A percentile compares a stretch with the other conserved stretches of the same genome.
phyloP scores from a whole-genome alignment of 1,140 invertebrate species.

The Paraescarpia echinospica region DNA sequence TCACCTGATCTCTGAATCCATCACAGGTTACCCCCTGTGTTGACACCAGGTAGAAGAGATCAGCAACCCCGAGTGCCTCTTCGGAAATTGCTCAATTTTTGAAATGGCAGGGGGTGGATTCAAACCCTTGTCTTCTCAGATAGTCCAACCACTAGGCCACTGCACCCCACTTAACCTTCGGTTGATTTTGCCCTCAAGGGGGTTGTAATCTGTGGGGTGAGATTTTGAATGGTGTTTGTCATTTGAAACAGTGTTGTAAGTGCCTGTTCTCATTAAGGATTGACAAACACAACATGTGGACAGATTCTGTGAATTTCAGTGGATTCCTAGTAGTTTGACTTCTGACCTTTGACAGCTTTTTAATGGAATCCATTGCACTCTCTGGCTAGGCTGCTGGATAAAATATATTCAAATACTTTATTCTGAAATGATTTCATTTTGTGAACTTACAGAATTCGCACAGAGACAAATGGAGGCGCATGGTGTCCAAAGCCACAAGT shows the following conservation, averaged over 20 bases:
- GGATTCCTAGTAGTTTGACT: neutral
- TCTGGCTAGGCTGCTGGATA: neutral
- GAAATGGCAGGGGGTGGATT: neutral
- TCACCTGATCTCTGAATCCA: no score
- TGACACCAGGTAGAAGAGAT: no score
- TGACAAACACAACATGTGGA: neutral
- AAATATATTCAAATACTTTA: neutral
- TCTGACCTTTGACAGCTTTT: neutral
- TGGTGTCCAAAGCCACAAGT: constrained; percentile 92
- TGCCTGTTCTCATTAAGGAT: neutral
- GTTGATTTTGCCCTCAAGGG: neutral
- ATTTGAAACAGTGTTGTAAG: neutral
- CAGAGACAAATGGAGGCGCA: constrained; percentile 85
- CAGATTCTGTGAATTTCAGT: neutral
- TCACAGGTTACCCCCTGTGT: no score
- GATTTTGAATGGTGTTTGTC: neutral
- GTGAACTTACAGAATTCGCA: constrained; percentile 72
- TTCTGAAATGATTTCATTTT: neutral
- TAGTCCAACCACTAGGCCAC: no score
- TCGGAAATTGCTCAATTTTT: no score
- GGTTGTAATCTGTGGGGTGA: neutral
- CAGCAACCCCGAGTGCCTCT: no score
- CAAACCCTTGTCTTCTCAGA: no score
- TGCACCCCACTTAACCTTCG: neutral
- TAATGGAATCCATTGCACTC: neutral